phyloP scores from a whole-genome alignment of 37 sponge, comb jelly and placozoan genomes.

The Mnemiopsis leidyi region DNA sequence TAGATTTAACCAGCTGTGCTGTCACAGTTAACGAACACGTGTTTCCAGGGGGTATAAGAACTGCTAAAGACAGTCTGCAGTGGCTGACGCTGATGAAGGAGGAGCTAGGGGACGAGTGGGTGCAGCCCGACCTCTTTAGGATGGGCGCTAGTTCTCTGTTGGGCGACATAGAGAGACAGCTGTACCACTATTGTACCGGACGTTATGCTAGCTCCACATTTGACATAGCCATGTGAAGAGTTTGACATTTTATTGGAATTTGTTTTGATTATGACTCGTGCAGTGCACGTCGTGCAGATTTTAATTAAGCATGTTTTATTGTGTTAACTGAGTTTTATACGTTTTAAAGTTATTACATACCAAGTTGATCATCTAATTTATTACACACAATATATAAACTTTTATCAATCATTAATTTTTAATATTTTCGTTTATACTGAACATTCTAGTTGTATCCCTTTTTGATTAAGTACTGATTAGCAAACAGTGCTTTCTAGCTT shows the following conservation, averaged over 20 bases:
- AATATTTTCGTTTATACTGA: neutral
- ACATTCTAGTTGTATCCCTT: neutral
- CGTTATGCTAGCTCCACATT: neutral
- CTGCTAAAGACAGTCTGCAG: slow-evolving; percentile 90
- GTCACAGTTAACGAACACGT: too few relatives aligned
- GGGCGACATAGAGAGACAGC: slow-evolving; percentile 97
- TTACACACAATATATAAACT: too few relatives aligned
- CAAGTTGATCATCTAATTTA: neutral
- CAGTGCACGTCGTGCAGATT: neutral
- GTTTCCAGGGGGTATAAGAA: slow-evolving; percentile 72
- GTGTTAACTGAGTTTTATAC: neutral
- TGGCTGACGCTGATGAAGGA: slow-evolving; percentile 99
- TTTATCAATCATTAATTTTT: neutral
- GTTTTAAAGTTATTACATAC: neutral
- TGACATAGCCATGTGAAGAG: slow-evolving; percentile 29
- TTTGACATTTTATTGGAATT: neutral
- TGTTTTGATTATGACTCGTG: neutral
- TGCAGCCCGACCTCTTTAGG: slow-evolving; percentile 89
- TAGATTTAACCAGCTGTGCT: too few relatives aligned
- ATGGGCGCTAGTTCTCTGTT: slow-evolving; percentile 96
- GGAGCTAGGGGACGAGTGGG: slow-evolving; percentile 99
- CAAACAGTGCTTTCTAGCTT: too few relatives aligned
- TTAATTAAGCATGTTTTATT: neutral
- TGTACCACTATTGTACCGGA: slow-evolving; percentile 82
- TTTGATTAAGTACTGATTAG: neutral